Evolutionary conservation across 1,140 invertebrate species (phyloP).

Genomic region (Vanessa tameamea): DNA sequence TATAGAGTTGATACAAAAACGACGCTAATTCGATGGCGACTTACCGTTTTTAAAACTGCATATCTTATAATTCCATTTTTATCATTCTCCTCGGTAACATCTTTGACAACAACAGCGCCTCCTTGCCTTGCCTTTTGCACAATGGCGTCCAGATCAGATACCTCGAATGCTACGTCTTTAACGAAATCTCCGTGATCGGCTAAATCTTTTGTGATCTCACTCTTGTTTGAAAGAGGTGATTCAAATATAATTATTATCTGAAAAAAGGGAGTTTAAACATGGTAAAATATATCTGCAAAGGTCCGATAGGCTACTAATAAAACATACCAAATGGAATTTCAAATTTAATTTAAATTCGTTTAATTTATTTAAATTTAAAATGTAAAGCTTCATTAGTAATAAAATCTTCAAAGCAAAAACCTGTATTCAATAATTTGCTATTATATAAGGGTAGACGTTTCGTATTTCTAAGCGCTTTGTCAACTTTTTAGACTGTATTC

Average conservation of each 20-base stretch:
- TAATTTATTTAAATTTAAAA: no score
- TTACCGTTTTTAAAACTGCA: conserved; percentile 94
- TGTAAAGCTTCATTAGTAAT: no score
- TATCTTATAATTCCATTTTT: conserved; percentile 90
- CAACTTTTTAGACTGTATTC: no score
- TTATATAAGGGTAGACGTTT: not conserved
- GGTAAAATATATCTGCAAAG: no score
- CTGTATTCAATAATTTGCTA: no score
- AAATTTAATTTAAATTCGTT: no score
- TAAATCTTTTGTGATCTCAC: conserved; percentile 90
- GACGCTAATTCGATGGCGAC: conserved; percentile 24
- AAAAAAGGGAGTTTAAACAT: not conserved
- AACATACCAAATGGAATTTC: no score
- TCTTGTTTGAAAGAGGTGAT: conserved; percentile 87
- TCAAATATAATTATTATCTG: conserved; percentile 96
- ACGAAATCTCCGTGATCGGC: conserved; percentile 97
- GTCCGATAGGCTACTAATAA: no score
- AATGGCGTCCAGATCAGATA: conserved; percentile 94
- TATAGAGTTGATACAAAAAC: no score
- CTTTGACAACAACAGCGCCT: conserved; percentile 91
- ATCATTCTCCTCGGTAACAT: conserved; percentile 94
- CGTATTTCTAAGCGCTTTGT: not conserved
- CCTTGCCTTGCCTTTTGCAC: conserved; percentile 88
- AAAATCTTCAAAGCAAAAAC: no score
- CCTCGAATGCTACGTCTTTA: conserved; percentile 96